phyloP scores from a whole-genome alignment of 2,113 vertebrate species.

The Camelus bactrianus region DNA sequence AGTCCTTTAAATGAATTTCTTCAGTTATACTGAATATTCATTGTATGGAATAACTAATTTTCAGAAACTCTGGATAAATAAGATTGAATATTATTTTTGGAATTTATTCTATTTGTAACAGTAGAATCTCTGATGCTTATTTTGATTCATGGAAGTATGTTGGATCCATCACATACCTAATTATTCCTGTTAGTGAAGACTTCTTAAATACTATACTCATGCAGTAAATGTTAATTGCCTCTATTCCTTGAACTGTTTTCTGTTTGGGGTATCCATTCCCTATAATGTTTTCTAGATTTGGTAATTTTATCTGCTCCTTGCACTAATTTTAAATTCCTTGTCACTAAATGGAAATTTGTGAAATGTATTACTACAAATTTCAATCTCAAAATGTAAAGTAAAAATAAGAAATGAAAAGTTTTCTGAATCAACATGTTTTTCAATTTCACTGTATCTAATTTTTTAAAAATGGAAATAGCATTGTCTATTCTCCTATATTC shows the following conservation, averaged over 20 bases:
- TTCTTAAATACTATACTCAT: neutral
- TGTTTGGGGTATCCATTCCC: neutral
- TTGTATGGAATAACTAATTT: neutral
- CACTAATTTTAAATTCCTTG: neutral
- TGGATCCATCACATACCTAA: neutral
- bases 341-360: neutral
- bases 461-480: accelerated
- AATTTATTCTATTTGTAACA: neutral
- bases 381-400: neutral
- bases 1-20: neutral
- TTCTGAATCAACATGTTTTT: neutral
- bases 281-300: neutral
- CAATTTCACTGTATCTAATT: neutral
- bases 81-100: neutral
- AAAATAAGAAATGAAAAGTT: neutral
- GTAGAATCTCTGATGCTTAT: neutral
- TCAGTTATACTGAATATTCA: neutral
- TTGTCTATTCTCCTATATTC: neutral
- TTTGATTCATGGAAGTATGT: neutral
- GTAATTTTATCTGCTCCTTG: neutral
- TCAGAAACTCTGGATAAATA: neutral
- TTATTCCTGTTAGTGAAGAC: neutral
- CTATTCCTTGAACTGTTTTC: neutral
- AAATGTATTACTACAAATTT: neutral
- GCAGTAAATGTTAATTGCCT: neutral